A percentile compares a stretch with the other conserved stretches of the same genome.
Evolutionary conservation across 2,113 vertebrate genomes (phyloP).

Genomic region (Chrysochloris asiatica): DNA sequence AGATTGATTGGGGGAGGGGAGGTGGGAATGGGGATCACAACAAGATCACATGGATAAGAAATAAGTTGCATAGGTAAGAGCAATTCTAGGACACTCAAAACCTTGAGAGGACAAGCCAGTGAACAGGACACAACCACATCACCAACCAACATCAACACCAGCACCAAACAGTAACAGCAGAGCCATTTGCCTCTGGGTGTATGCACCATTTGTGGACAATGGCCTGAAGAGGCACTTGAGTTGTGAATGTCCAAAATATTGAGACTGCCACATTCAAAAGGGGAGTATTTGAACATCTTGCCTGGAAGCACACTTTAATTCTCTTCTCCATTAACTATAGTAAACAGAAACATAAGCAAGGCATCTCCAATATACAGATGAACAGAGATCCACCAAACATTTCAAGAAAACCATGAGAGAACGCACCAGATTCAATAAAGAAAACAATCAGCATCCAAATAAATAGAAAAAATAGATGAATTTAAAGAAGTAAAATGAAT

Average conservation of each 20-base stretch:
- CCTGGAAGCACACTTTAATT: not conserved
- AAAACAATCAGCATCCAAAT: not conserved
- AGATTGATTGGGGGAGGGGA: not conserved
- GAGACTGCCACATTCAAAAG: not conserved
- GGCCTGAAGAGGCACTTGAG: not conserved
- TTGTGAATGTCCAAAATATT: not conserved
- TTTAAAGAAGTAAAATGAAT: not conserved
- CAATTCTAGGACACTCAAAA: not conserved
- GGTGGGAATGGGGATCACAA: too few relatives aligned
- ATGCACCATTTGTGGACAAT: not conserved
- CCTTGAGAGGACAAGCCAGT: not conserved
- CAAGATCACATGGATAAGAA: not conserved
- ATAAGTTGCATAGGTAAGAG: not conserved
- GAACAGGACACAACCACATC: fast-evolving
- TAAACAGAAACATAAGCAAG: not conserved
- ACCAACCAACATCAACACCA: too few relatives aligned
- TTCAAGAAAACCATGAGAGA: conserved; percentile 46
- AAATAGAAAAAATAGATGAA: not conserved
- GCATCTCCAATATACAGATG: not conserved
- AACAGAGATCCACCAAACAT: not conserved
- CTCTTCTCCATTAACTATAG: not conserved
- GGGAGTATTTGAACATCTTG: not conserved
- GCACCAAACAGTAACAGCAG: not conserved
- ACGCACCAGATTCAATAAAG: not conserved
- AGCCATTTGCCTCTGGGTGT: too few relatives aligned